A percentile compares a stretch with the other conserved stretches of the same genome.
These are phyloP conservation scores for Ceyx melanurus DNA, from an alignment of 2,113 vertebrate species.

Conservation along the genomic window DNA sequence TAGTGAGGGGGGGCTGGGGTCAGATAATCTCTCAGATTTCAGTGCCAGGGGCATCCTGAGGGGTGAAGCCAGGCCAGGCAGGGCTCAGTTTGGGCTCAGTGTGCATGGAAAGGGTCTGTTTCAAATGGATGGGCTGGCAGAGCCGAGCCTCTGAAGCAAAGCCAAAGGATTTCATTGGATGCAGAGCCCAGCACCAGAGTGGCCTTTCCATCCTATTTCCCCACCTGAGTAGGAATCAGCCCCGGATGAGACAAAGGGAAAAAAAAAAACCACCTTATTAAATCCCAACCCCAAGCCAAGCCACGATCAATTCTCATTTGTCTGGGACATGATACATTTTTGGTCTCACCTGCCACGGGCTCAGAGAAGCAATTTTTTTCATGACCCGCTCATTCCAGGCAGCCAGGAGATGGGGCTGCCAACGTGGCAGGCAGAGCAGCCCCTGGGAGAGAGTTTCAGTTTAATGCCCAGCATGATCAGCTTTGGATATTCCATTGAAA, in stretches of 20 bases:
- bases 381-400: not conserved
- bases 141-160: slow-evolving; percentile 15
- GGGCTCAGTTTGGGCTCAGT: not conserved
- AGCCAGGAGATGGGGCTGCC: not conserved
- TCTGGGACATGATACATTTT: not conserved
- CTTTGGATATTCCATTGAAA: slow-evolving; percentile 58
- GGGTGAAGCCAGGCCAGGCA: not conserved
- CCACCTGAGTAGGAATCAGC: not conserved
- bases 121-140: not conserved
- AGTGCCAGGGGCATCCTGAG: not conserved
- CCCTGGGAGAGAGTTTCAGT: slow-evolving; percentile 29
- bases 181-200: not conserved
- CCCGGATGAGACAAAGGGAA: slow-evolving; percentile 11
- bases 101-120: not conserved
- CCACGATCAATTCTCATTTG: slow-evolving; percentile 59
- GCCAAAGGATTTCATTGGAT: slow-evolving; percentile 31
- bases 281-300: not conserved
- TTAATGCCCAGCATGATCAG: slow-evolving; percentile 52
- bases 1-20: not conserved
- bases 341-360: slow-evolving; percentile 44
- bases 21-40: not conserved
- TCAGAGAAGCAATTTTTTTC: slow-evolving; percentile 44
- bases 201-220: not conserved
- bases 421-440: not conserved
- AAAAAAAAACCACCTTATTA: not conserved